phyloP scores from a whole-genome alignment of 2,888 invertebrate genomes.

The Kryphioiulus occultus region DNA sequence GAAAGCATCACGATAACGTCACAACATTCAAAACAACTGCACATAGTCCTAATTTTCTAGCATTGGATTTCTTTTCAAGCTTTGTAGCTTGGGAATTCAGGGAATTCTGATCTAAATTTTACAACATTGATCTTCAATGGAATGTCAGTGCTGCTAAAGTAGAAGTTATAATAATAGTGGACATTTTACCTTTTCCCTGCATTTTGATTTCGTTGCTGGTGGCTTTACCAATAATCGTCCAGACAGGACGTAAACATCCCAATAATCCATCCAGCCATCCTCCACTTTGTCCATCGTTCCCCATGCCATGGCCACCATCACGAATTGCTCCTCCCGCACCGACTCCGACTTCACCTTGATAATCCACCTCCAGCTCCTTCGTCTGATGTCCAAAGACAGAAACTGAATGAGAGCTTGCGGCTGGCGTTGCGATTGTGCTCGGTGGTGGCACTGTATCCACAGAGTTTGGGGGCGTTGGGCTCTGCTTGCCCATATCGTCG shows the following conservation, averaged over 20 bases:
- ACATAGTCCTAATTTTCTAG: no score
- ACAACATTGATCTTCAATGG: no score
- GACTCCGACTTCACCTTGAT: not conserved
- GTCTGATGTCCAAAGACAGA: not conserved
- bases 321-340: not conserved
- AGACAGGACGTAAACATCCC: constrained; percentile 86
- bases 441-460: constrained; percentile 33
- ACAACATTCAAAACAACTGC: no score
- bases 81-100: no score
- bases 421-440: not conserved
- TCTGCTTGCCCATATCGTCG: constrained; percentile 58
- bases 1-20: no score
- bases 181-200: constrained; percentile 57
- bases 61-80: no score
- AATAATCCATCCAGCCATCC: constrained; percentile 84
- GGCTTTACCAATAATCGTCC: constrained; percentile 85
- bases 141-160: no score
- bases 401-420: not conserved
- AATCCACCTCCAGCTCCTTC: constrained; percentile 31
- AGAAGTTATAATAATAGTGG: no score
- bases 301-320: constrained; percentile 3
- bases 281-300: not conserved
- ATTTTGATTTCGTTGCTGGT: constrained; percentile 60
- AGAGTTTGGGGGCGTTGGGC: constrained; percentile 48
- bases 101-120: no score